Evolutionary conservation across 2,113 vertebrate genomes (phyloP).

Genomic region (Psilopogon haemacephalus): DNA sequence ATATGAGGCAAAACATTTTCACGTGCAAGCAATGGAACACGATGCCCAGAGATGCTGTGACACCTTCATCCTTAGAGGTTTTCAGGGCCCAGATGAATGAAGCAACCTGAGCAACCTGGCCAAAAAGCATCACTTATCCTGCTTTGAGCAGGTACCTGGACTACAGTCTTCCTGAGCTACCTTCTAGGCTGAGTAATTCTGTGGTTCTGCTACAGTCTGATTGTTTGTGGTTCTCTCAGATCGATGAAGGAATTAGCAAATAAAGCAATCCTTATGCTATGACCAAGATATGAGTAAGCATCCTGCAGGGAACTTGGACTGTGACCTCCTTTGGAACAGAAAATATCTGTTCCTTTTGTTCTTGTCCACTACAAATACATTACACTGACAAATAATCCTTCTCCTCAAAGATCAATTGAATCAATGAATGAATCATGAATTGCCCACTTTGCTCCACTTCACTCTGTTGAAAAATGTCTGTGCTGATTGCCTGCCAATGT

Average conservation of each 20-base stretch:
- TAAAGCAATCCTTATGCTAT: not conserved
- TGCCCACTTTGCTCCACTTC: constrained; percentile 21
- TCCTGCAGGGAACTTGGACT: not conserved
- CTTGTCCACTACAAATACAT: not conserved
- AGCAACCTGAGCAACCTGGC: not conserved
- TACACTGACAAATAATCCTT: not conserved
- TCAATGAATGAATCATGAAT: constrained; percentile 31
- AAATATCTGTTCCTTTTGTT: not conserved
- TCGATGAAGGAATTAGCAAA: not conserved
- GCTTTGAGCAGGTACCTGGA: not conserved
- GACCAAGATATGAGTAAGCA: constrained; percentile 33
- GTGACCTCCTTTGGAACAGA: not conserved
- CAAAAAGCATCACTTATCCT: not conserved
- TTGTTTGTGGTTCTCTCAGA: not conserved
- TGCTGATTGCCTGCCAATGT: constrained; percentile 15
- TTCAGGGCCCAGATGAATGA: not conserved
- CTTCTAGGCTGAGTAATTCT: not conserved
- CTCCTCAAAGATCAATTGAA: constrained; percentile 26
- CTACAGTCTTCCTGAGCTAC: not conserved
- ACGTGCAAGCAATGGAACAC: not conserved
- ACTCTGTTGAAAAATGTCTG: constrained; percentile 27
- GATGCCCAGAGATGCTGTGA: not conserved
- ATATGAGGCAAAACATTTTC: not conserved
- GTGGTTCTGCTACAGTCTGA: not conserved
- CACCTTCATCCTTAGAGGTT: not conserved